phyloP scores from a whole-genome alignment of 1,140 invertebrate genomes.

The Drosophila jambulina region DNA sequence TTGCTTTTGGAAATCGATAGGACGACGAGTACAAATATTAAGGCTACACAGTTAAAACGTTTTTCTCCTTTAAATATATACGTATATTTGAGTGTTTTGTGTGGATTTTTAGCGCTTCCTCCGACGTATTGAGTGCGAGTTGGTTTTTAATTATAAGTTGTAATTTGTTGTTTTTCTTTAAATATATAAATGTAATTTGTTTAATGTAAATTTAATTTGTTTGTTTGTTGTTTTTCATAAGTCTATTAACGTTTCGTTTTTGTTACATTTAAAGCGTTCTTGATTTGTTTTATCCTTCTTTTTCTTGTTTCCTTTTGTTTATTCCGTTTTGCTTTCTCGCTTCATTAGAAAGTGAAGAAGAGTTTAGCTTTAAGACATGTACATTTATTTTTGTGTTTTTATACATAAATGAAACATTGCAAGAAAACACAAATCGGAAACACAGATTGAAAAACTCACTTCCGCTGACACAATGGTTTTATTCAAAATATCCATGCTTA shows the following conservation, averaged over 20 bases:
- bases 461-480: conserved; percentile 28
- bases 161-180: conserved; percentile 28
- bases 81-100: conserved; percentile 50
- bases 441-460: conserved; percentile 28
- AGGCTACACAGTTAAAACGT: conserved; percentile 81
- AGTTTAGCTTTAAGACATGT: conserved; percentile 27
- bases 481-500: conserved; percentile 49
- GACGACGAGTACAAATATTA: conserved; percentile 67
- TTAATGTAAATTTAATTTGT: conserved; percentile 47
- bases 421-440: conserved; percentile 40
- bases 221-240: conserved; percentile 59
- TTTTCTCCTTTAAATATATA: conserved; percentile 57
- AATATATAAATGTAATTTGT: conserved; percentile 54
- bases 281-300: conserved; percentile 60
- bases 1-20: conserved; percentile 59
- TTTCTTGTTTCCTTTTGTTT: conserved; percentile 37
- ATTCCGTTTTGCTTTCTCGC: conserved; percentile 30
- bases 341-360: conserved; percentile 70
- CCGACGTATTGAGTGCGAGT: conserved; percentile 35
- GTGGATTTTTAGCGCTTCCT: conserved; percentile 27
- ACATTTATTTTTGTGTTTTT: neutral
- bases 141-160: conserved; percentile 33
- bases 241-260: conserved; percentile 84
- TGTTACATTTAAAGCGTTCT: conserved; percentile 83
- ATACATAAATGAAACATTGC: conserved; percentile 4